Conservation (phyloP, 1,140 invertebrate species). For the Arctopsyche grandis region DNA sequence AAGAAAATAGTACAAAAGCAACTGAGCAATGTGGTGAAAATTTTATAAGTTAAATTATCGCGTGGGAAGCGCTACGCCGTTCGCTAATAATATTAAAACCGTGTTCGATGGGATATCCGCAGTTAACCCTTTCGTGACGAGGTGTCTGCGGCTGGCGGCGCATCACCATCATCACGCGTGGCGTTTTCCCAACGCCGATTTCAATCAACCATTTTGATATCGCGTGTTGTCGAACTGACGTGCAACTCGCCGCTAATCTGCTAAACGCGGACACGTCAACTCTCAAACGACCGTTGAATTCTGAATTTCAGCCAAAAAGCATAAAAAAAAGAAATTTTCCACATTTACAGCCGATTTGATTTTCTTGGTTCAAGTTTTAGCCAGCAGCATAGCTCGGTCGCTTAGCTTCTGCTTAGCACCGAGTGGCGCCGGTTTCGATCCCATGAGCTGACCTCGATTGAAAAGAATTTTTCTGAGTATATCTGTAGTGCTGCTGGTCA, state of each 20-base stretch:
- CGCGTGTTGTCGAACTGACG: constrained; percentile 36
- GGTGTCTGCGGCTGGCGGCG: neutral
- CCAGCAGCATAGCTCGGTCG: too few relatives aligned
- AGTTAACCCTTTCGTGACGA: constrained; percentile 18
- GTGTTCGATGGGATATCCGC: constrained; percentile 7
- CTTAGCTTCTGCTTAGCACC: too few relatives aligned
- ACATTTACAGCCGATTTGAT: too few relatives aligned
- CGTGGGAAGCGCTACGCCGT: neutral
- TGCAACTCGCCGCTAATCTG: constrained; percentile 37
- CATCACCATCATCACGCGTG: constrained; percentile 6
- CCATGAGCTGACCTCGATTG: too few relatives aligned
- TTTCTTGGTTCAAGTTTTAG: too few relatives aligned
- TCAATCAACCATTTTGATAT: constrained; percentile 30
- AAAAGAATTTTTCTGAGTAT: too few relatives aligned
- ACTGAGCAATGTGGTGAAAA: too few relatives aligned
- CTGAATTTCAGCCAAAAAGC: neutral
- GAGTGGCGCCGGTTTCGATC: too few relatives aligned
- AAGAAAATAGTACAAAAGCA: too few relatives aligned
- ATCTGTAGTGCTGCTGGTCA: too few relatives aligned
- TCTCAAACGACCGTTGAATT: neutral
- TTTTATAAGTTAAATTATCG: constrained; percentile 8
- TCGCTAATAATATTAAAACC: constrained; percentile 22
- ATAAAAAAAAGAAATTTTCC: neutral
- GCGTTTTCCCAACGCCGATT: neutral
- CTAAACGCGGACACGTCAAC: constrained; percentile 4